Base-by-base conservation (phyloP, 2,888 invertebrate genomes). In the Rhorus exstirpatorius region DNA sequence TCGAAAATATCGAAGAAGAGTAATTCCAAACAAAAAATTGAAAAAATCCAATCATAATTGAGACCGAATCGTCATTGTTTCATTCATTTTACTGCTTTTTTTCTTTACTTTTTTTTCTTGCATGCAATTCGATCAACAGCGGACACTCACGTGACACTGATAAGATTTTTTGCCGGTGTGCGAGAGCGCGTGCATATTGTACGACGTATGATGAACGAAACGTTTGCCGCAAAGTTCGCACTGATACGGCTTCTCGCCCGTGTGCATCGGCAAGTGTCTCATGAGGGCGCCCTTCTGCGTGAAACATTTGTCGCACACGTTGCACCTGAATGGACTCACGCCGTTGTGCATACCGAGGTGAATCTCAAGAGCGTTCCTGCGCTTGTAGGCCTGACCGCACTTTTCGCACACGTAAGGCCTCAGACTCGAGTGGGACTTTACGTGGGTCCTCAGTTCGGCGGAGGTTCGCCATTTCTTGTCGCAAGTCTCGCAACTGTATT, bases 171-270 rank as follows among this genome's bases (percentile, higher is more conserved):
- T 88, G 3, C 89, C 88, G 14, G 89, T 91, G 93, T 96, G 96
- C 35, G 95, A 94, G 89, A 95, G 91, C 90, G 94, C 94, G 93
- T 96, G 96, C 94, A 95, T 95, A 91, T 95, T 95, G 93, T 96
- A 96, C 53, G 96, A 96, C 51, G 95, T 95, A 88, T 96, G 95
- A 93, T 96, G 96, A 88, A 95, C 94, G 92, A 95, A 95, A 83
- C 95, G 94, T 92, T 95, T 95, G 86, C 95, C 95, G 93, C 95
- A 95, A 83, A 94, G 91, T 90, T 95, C 95, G 90, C 95, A 95
- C 93, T 95, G 93, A 88, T 94, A 95, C 61, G 95, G 95, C 10
- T 94, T 93, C 87, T 95, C 95, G 12, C 95, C 95, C 0, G 95
- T 95, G 89, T 95, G 95, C 51, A 95, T 95, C 53, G 95, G 94